Conservation (phyloP, 1,140 invertebrate genomes). For the Sycophila sp. region DNA sequence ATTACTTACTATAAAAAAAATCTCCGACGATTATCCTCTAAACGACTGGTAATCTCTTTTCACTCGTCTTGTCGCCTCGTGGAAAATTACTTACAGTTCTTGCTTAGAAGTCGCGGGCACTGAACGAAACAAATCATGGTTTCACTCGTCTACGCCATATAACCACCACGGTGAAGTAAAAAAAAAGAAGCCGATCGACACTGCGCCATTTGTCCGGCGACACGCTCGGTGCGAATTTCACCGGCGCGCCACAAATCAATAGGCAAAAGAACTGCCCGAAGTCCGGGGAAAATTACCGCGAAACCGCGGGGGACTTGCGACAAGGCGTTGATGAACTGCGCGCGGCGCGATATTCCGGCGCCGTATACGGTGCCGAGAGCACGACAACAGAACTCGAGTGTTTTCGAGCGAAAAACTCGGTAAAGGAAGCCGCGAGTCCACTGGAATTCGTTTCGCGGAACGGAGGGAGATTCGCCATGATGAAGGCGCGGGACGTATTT, state of each 20-base stretch:
- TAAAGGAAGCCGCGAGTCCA: neutral
- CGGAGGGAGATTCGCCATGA: too few relatives aligned
- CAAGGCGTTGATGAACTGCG: constrained; percentile 27
- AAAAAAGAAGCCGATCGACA: neutral
- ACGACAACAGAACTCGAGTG: neutral
- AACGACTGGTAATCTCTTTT: too few relatives aligned
- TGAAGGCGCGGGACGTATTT: too few relatives aligned
- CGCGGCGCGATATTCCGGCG: neutral
- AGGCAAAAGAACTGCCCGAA: too few relatives aligned
- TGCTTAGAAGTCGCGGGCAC: too few relatives aligned
- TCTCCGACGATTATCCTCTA: too few relatives aligned
- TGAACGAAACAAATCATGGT: too few relatives aligned
- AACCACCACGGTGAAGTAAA: neutral
- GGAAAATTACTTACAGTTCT: too few relatives aligned
- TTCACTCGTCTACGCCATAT: too few relatives aligned
- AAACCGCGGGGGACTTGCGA: neutral
- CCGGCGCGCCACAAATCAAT: neutral
- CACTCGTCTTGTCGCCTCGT: too few relatives aligned
- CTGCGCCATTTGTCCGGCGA: too few relatives aligned
- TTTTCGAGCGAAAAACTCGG: neutral
- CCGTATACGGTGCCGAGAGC: neutral
- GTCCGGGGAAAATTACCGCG: neutral
- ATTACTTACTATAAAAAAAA: too few relatives aligned
- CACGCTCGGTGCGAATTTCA: neutral
- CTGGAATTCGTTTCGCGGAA: constrained; percentile 16